A percentile compares a stretch with the other conserved stretches of the same genome.
These are phyloP conservation scores for Cryptoblepharus egeriae DNA, from an alignment of 2,797 vertebrate genomes.

Conservation along the genomic window DNA sequence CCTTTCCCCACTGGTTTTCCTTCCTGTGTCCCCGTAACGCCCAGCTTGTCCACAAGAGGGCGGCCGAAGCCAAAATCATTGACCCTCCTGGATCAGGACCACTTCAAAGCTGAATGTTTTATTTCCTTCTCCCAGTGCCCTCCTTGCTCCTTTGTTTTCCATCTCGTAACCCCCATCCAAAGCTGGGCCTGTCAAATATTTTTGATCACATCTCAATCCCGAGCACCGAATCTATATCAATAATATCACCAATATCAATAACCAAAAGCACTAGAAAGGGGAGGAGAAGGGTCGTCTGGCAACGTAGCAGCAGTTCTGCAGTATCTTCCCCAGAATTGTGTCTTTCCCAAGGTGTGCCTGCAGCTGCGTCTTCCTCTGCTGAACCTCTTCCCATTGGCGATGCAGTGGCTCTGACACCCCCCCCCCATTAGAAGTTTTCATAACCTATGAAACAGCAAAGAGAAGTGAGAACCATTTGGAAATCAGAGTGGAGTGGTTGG, in stretches of 20 bases:
- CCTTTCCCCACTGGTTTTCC: too few species aligned
- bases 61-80: neutral
- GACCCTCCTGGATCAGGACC: too few species aligned
- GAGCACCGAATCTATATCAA: too few species aligned
- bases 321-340: neutral
- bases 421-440: too few species aligned
- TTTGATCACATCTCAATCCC: rapidly evolving
- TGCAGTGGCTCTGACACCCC: too few species aligned
- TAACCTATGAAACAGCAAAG: too few species aligned
- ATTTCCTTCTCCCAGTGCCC: neutral
- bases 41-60: neutral
- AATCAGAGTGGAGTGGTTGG: too few species aligned
- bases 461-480: too few species aligned
- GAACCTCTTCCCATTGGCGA: neutral
- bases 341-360: too few species aligned
- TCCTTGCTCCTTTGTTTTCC: rapidly evolving
- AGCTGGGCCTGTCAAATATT: neutral
- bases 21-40: too few species aligned
- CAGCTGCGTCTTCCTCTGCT: neutral
- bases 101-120: neutral
- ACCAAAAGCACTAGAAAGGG: neutral
- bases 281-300: too few species aligned
- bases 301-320: neutral
- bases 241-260: neutral
- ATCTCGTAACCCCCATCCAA: neutral